Base-by-base conservation (phyloP, 2,113 vertebrate species). In the Myrmecophaga tridactyla region DNA sequence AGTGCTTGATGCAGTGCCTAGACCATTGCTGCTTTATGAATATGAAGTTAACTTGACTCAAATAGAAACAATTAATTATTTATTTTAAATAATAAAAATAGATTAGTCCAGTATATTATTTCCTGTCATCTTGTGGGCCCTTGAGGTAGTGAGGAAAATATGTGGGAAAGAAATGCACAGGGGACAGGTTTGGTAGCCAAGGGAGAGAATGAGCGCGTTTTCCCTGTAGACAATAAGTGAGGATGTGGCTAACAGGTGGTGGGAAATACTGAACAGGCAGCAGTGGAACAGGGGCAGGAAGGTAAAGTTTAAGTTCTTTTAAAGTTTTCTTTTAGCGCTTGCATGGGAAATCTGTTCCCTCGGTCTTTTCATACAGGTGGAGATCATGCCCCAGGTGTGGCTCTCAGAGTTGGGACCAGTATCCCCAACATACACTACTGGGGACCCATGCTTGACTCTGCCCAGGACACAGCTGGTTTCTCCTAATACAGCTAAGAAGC, bases 81-180 rank as follows among this genome's bases (percentile, higher is more conserved):
- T 70, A 23, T 73, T 9, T 86, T 90, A 81, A 88, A 39, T 51
- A 69, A 69, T 41, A 41, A 58, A 51, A 53, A 88, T 39, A 21
- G 75, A 46, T 43, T 36, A 9, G 4, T 58, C n/a, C 25, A 31
- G 8, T 14, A 11, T 27, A 65, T n/a, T 41, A 77, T 29, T 9
- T 83, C 31, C 70, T 72, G 13, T 78, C 46, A 27, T n/a, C 43
- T 13, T 46, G 15, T 21, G 39, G 25, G 31, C 13, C 5, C 34
- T 51, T 75, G 21, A 87, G n/a, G 23, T 43, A 39, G 11, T 21
- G 17, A 27, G 69, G 82, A 20, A 85, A 65, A 18, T 8, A 48
- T 0, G 0, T 41, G 21, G 29, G 11, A 23, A 51, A 73, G 34
- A 15, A 46, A 36, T 34, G 2, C 13, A 12, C 3, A 9, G 62